A percentile compares a stretch with the other conserved stretches of the same genome.
Evolutionary conservation across 2,888 invertebrate species (phyloP).

Genomic region (Hypomecis atomaria): DNA sequence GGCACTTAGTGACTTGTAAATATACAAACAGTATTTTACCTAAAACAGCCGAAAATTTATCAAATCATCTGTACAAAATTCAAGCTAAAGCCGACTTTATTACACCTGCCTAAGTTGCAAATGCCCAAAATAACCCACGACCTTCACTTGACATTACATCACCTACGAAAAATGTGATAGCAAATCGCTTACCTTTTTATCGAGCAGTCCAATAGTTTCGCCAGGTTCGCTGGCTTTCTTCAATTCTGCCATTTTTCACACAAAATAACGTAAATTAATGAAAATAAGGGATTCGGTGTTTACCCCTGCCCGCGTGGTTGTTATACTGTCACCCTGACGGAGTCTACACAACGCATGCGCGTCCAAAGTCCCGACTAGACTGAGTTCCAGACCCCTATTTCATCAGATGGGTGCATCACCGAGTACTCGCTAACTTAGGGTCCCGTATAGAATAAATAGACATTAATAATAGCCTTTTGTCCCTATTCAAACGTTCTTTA

Average conservation of each 20-base stretch:
- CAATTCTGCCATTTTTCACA: slow-evolving; percentile 59
- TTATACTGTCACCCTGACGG: slow-evolving; percentile 28
- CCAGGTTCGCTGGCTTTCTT: slow-evolving; percentile 57
- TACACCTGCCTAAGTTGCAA: slow-evolving; percentile 12
- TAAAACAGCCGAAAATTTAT: slow-evolving; percentile 7
- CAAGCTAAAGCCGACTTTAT: slow-evolving; percentile 30
- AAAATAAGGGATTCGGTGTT: slow-evolving; percentile 32
- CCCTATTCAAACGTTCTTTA: slow-evolving; percentile 16
- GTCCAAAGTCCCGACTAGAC: slow-evolving; percentile 25
- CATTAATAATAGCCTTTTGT: slow-evolving; percentile 15
- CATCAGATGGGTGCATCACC: slow-evolving; percentile 22
- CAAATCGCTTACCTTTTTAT: slow-evolving; percentile 70
- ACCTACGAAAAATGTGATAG: slow-evolving; percentile 42
- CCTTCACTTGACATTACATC: slow-evolving; percentile 72
- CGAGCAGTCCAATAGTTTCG: slow-evolving; percentile 71
- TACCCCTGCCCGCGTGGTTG: slow-evolving; percentile 40
- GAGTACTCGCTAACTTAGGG: slow-evolving; percentile 29
- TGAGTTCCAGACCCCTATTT: slow-evolving; percentile 40
- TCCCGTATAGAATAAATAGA: slow-evolving; percentile 26
- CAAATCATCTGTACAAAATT: not conserved
- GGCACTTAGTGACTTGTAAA: slow-evolving; percentile 16
- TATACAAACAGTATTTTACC: slow-evolving; percentile 4
- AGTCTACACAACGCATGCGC: slow-evolving; percentile 41
- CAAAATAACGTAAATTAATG: slow-evolving; percentile 33
- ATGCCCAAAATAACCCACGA: slow-evolving; percentile 53